Conservation (phyloP, 2,113 vertebrate genomes). For the Ammodytes marinus region DNA sequence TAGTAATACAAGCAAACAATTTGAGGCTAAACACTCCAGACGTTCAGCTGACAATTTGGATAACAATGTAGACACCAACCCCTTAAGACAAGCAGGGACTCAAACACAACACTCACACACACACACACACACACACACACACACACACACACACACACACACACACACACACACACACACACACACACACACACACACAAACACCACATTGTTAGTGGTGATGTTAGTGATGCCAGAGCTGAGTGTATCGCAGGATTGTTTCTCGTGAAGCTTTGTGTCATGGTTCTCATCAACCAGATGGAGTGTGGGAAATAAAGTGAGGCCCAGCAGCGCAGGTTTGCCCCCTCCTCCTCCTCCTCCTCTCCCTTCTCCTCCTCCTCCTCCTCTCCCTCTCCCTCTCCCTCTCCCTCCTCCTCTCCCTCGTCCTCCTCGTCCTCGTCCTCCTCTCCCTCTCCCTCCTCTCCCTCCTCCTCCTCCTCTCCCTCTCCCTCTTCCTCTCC, state of each 20-base stretch:
- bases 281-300: conserved; percentile 48
- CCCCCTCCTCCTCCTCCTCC: conserved; percentile 32
- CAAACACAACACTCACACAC: neutral
- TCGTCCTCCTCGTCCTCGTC: too few species aligned
- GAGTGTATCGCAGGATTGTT: conserved; percentile 18
- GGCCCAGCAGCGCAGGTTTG: conserved; percentile 21
- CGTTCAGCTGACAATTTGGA: neutral
- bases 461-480: too few species aligned
- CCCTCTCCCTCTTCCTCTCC: too few species aligned
- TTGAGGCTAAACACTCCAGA: neutral
- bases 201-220: neutral
- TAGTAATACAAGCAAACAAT: conserved; percentile 1
- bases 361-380: too few species aligned
- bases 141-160: conserved; percentile 15
- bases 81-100: neutral
- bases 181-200: conserved; percentile 19
- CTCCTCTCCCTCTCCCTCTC: too few species aligned
- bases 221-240: conserved; percentile 34
- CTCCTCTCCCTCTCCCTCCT: too few species aligned
- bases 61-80: neutral
- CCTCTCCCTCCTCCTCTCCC: too few species aligned
- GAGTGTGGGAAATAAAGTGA: conserved; percentile 33
- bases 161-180: neutral
- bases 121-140: conserved; percentile 12
- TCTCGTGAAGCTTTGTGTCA: conserved; percentile 28